Conservation (phyloP, 2,113 vertebrate species). For the Neolamprologus ventralis region DNA sequence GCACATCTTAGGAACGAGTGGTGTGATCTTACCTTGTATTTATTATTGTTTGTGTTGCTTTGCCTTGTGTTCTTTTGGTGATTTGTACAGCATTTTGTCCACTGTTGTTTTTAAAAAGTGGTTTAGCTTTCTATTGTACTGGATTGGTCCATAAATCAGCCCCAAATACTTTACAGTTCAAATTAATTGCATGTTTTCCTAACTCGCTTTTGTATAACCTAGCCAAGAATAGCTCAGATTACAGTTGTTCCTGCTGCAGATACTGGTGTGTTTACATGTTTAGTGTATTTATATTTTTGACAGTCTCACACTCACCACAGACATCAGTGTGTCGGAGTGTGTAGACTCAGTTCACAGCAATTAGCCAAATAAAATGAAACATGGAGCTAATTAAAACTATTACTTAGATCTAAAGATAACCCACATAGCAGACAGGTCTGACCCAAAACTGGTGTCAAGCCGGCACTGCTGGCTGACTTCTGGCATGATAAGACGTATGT, state of each 20-base stretch:
- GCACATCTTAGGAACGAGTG: background rate
- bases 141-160: background rate
- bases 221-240: background rate
- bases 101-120: background rate
- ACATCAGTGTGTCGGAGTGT: background rate
- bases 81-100: background rate
- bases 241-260: background rate
- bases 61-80: background rate
- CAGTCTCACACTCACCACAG: background rate
- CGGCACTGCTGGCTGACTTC: background rate
- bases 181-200: background rate
- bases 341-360: constrained; percentile 26
- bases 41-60: background rate
- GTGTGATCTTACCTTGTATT: background rate
- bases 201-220: background rate
- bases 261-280: background rate
- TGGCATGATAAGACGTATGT: background rate
- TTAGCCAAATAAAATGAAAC: constrained; percentile 47
- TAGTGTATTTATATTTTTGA: background rate
- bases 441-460: background rate
- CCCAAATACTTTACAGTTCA: background rate
- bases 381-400: constrained; percentile 28
- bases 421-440: background rate
- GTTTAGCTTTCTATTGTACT: background rate
- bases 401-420: background rate